Percentiles rank a stretch among this genome's conserved stretches.
These are phyloP conservation scores for Pristionchus pacificus DNA, from an alignment of 1,140 invertebrate genomes.

Conservation along the genomic window DNA sequence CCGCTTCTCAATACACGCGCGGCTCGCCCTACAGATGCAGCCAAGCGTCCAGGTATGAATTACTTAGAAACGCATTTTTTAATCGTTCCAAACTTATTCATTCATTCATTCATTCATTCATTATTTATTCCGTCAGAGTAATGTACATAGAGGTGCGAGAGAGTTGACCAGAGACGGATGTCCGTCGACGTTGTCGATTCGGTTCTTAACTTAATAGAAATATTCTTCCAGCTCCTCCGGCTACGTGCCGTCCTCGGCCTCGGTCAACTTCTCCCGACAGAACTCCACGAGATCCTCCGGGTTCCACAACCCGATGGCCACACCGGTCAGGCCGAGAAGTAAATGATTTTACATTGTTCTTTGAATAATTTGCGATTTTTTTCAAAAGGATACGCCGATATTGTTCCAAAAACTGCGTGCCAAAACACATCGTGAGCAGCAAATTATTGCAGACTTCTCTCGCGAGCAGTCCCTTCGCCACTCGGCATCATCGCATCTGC, in stretches of 20 bases:
- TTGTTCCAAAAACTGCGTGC: neutral
- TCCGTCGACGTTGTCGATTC: too few relatives aligned
- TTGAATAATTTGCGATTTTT: neutral
- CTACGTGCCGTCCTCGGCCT: constrained; percentile 6
- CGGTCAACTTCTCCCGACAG: constrained; percentile 20
- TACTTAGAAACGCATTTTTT: too few relatives aligned
- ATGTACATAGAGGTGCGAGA: too few relatives aligned
- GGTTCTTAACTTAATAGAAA: too few relatives aligned
- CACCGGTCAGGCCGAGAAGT: neutral
- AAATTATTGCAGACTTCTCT: neutral
- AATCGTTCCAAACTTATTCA: too few relatives aligned
- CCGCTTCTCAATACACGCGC: constrained; percentile 2
- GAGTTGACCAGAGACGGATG: too few relatives aligned
- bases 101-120: too few relatives aligned
- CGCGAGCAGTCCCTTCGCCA: neutral
- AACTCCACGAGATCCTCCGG: constrained; percentile 8
- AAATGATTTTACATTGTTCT: neutral
- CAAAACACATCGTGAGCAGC: neutral
- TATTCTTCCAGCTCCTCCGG: constrained; percentile 22
- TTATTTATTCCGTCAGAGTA: too few relatives aligned
- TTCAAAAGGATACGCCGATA: neutral
- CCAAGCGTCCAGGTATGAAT: too few relatives aligned
- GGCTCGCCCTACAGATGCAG: constrained; percentile 23
- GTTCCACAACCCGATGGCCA: constrained; percentile 1
- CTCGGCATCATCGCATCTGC: neutral